Evolutionary conservation across 2,888 invertebrate genomes (phyloP), one percentile per base, ranked within the genome.

Genomic region (Erebia ligea): DNA sequence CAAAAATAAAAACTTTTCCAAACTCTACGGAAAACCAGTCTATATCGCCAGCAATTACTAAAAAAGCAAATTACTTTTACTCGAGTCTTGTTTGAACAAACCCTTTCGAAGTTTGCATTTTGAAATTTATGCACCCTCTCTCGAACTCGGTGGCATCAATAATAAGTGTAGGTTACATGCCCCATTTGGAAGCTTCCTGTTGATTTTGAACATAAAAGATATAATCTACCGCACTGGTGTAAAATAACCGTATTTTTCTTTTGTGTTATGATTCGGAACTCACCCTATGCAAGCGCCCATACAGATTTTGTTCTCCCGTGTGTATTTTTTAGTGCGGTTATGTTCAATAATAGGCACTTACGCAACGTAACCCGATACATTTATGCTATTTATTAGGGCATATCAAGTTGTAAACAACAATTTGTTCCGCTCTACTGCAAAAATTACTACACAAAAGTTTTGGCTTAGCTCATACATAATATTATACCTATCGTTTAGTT

Each of bases 161-260:
- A 89, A 88, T 91, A 92, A 93, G 92, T 92, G 89, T 92, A 90
- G 92, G 92, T 92, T 93, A 92, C 91, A 93, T 92, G 92, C 91
- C 89, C 91, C 91, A 92, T 93, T 92, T 91, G 87, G 86, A 91
- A 85, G 89, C 87, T 92, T 92, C 92, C 92, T 92, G 92, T 93
- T 92, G 92, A 92, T 91, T 92, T 92, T 92, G 83, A 88, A 85
- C 88, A 91, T 91, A 90, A 92, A 90, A 89, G 92, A 92, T 92
- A 91, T 91, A 91, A 92, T 92, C 92, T 92, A 92, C 92, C 92
- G 84, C 92, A 90, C 81, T 91, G 87, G 92, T 91, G 92, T 92
- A 92, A 92, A 93, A 92, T 92, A 92, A 91, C 88, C 87, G 89
- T 91, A 90, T 88, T 88, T 91, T 90, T 90, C 89, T 84, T 90